Conservation (phyloP, 2,113 vertebrate genomes). For the Crotalus horridus region DNA sequence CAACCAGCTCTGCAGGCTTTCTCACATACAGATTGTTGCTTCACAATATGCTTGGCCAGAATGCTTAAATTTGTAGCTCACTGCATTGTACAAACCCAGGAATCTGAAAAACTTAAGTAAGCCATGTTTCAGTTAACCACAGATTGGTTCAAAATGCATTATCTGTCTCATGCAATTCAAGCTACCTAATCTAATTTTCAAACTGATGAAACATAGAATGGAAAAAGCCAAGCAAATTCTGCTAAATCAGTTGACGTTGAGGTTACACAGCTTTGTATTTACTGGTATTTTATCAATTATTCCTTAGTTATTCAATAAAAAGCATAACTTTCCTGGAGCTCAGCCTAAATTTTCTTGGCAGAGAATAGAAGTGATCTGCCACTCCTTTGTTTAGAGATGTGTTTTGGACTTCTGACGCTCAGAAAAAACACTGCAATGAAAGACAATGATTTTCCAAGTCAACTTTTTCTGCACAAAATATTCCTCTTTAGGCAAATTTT, state of each 20-base stretch:
- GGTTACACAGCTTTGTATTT: background rate
- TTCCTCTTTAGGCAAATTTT: background rate
- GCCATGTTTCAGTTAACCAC: background rate
- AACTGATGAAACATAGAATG: background rate
- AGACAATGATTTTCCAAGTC: background rate
- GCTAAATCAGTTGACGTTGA: background rate
- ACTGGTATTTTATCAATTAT: background rate
- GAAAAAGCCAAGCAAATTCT: background rate
- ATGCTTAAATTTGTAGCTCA: background rate
- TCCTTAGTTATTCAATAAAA: background rate
- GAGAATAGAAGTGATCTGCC: background rate
- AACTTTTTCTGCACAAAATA: background rate
- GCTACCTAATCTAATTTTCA: background rate
- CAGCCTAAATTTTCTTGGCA: background rate
- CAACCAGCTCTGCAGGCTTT: background rate
- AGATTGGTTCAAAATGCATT: background rate
- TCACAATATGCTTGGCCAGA: background rate
- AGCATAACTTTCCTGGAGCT: background rate
- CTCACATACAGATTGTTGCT: background rate
- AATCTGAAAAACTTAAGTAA: background rate
- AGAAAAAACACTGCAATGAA: background rate
- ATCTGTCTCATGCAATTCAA: background rate
- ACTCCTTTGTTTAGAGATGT: background rate
- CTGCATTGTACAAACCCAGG: background rate
- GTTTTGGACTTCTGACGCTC: background rate